Conservation (phyloP, 2,113 vertebrate genomes). For the Vulpes ferrilata region DNA sequence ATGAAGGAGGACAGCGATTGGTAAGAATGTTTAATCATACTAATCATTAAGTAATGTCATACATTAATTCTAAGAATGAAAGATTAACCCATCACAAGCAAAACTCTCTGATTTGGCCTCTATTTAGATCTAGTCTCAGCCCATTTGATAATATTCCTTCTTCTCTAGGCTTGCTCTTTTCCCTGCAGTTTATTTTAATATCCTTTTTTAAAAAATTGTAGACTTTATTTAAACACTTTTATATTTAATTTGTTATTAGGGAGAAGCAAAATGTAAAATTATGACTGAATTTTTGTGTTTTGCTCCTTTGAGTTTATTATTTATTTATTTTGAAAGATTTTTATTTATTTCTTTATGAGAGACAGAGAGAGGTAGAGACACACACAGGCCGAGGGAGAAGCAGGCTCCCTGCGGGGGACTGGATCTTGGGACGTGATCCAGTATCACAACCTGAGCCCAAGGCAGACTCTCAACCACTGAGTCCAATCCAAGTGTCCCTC, state of each 20-base stretch:
- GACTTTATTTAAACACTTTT: not conserved
- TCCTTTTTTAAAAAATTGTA: not conserved
- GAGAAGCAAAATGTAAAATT: slow-evolving; percentile 27
- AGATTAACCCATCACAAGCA: not conserved
- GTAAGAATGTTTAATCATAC: slow-evolving; percentile 32
- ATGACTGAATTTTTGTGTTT: not conserved
- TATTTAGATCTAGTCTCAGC: not conserved
- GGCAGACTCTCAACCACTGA: no score
- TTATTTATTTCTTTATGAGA: no score
- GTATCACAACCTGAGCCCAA: no score
- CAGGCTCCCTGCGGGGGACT: no score
- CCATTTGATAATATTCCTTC: not conserved
- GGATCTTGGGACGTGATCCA: no score
- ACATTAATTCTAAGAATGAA: not conserved
- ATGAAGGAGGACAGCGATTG: not conserved
- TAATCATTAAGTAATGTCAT: not conserved
- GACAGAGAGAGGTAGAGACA: no score
- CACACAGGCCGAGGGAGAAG: no score
- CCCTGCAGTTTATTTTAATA: not conserved
- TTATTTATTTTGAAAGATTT: no score
- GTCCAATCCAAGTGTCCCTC: no score
- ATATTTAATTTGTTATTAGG: not conserved
- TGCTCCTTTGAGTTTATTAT: not conserved
- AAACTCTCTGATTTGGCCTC: not conserved
- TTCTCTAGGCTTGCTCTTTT: not conserved